Base-by-base conservation (phyloP, 2,888 invertebrate species). In the Gastrophysa polygoni region DNA sequence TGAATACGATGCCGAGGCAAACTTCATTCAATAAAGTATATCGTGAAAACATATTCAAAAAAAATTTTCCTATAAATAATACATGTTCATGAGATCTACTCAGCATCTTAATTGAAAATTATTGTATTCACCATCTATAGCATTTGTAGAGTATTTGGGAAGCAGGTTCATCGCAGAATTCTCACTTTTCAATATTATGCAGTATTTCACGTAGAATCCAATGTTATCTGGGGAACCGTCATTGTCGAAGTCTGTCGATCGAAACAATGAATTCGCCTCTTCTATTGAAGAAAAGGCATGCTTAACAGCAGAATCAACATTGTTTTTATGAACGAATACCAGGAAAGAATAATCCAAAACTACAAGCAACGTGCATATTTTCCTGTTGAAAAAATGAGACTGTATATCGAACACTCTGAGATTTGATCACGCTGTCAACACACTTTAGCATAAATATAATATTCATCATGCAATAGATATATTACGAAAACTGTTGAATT, bases 211-310 rank as follows among this genome's bases (percentile, higher is more conserved):
- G 50, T 82, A 78, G 66, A 85, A 85, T 0, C 86, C 86, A 64
- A 86, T 84, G 72, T 86, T 85, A 76, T 85, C 85, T 2, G 85
- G 84, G 1, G 79, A 58, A 0, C 85, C 84, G 67, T 86, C 85
- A 44, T 83, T 83, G 66, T 86, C 82, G 62, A 86, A 85, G 68
- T 86, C 86, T 0, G 85, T 81, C 54, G 83, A 84, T 63, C 86
- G 81, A 64, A 85, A 85, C 60, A 86, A 82, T 2, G 84, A 79
- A 68, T 86, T 85, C 1, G 84, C 85, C 64, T 85, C 84, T 1
- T 84, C 83, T 1, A 85, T 80, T 0, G 85, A 82, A 17, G 83
- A 82, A 70, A 85, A 80, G 80, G 84, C 82, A 44, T 83, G 76
- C 21, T 80, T 71, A 0, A 84, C 82, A 1, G 82, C 84, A 4